Percentiles rank a stretch among this genome's conserved stretches.
phyloP scores from a whole-genome alignment of 1,140 invertebrate genomes.

The Zaprionus ghesquierei region DNA sequence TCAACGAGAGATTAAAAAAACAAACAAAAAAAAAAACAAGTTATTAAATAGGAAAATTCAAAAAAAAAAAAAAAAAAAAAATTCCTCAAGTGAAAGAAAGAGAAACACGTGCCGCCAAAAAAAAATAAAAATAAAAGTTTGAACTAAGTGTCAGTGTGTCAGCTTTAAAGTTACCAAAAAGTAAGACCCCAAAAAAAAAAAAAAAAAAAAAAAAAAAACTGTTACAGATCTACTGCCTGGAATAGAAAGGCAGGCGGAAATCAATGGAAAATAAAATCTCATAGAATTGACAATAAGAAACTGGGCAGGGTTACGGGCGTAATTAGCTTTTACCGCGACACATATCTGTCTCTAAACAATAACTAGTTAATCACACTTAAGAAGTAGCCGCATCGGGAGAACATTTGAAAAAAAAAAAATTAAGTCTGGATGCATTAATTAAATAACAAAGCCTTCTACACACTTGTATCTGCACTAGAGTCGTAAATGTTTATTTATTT shows the following conservation, averaged over 20 bases:
- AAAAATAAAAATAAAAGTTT: not conserved
- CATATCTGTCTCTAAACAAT: too few relatives aligned
- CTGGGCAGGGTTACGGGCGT: not conserved
- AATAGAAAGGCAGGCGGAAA: constrained; percentile 57
- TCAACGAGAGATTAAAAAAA: constrained; percentile 3
- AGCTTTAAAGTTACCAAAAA: not conserved
- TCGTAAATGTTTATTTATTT: not conserved
- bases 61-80: not conserved
- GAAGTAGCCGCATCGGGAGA: not conserved
- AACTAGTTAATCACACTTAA: not conserved
- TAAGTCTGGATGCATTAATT: not conserved
- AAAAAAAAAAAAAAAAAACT: not conserved
- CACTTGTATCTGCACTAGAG: not conserved
- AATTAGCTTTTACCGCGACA: not conserved
- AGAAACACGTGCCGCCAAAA: not conserved
- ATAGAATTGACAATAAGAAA: constrained; percentile 5
- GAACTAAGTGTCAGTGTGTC: constrained; percentile 12
- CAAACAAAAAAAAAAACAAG: constrained; percentile 20
- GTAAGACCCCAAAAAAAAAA: not conserved
- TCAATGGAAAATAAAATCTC: constrained; percentile 59
- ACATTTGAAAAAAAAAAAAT: too few relatives aligned
- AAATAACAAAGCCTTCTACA: not conserved
- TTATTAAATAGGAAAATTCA: not conserved
- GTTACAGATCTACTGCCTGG: not conserved
- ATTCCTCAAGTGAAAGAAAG: not conserved